Evolutionary conservation across 2,888 invertebrate species (phyloP), one percentile per base, ranked within the genome.

Genomic region (Mayetiola destructor): DNA sequence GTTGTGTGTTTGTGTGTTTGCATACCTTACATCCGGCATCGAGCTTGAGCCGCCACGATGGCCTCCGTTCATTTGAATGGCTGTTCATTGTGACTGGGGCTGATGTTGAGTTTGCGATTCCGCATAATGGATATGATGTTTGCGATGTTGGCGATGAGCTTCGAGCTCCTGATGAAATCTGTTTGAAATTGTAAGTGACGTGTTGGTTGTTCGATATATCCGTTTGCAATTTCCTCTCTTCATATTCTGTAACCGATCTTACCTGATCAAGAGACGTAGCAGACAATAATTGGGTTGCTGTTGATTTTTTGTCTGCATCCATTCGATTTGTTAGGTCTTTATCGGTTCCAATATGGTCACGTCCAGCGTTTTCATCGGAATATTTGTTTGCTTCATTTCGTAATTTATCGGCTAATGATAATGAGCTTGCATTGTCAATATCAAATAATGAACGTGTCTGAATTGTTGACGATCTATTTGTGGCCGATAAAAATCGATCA

Each of bases 1-100:
- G n/a, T n/a, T n/a, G n/a, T n/a, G n/a, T 20, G 40, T 52, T 29
- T 9, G 27, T 8, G 53, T 52, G 16, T 39, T 42, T 35, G 56
- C 59, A 39, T 80, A 90, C 90, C 88, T 91, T 92, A 77, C 86
- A 88, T 73, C 84, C 79, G 73, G 88, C 86, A 78, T 91, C 90
- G 74, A 90, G 84, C 72, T 86, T 82, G 67, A 92, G 80, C 72
- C 91, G 82, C 92, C 92, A 92, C 65, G 91, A 91, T 40, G 92
- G 91, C 68, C 91, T 83, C 64, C 90, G 81, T 74, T 91, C 91
- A 48, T 48, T 48, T 16, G 48, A 27, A 16, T 48, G 48, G 9
- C 48, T 48, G 61, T 60, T 29, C 62, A 62, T 55, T 60, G 58
- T 63, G 61, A 53, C 63, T 62, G 62, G 59, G 18, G 63, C 62